Conservation (phyloP, 2,113 vertebrate genomes). For the Nothobranchius kuhntae region DNA sequence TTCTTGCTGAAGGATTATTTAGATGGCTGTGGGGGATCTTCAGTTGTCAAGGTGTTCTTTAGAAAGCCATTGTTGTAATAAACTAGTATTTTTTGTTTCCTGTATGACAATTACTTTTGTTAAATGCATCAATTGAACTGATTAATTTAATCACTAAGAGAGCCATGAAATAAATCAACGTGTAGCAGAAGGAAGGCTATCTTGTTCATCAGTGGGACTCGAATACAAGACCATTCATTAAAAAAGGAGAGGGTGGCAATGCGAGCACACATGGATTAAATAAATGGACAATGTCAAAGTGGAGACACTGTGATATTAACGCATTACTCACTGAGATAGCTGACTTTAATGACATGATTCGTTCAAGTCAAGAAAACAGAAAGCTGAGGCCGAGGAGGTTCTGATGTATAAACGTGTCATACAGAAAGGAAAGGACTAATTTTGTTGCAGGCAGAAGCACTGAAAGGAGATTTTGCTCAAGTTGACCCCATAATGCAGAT, state of each 20-base stretch:
- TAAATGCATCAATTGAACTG: not conserved
- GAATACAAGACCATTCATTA: slow-evolving; percentile 9
- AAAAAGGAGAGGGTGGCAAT: not conserved
- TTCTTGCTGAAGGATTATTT: not conserved
- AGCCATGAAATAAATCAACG: slow-evolving; percentile 10
- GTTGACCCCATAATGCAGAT: no score
- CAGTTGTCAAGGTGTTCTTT: no score
- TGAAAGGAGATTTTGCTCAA: slow-evolving; percentile 3
- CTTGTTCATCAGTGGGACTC: slow-evolving; percentile 9
- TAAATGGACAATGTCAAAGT: slow-evolving; percentile 38
- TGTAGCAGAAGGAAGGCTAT: not conserved
- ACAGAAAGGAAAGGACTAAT: slow-evolving; percentile 2
- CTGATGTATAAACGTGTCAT: slow-evolving; percentile 32
- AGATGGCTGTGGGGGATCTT: not conserved
- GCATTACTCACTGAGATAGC: slow-evolving; percentile 55
- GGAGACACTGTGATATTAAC: slow-evolving; percentile 44
- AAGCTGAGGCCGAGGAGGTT: slow-evolving; percentile 7
- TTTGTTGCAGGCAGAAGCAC: not conserved
- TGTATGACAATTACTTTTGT: not conserved
- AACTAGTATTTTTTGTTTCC: not conserved
- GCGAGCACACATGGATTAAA: slow-evolving; percentile 21
- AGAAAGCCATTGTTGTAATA: no score
- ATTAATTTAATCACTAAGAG: not conserved
- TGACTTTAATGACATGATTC: slow-evolving; percentile 43
- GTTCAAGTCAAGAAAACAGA: slow-evolving; percentile 43